These are phyloP conservation scores for Limnephilus marmoratus DNA, from an alignment of 2,888 invertebrate genomes.

Conservation along the genomic window DNA sequence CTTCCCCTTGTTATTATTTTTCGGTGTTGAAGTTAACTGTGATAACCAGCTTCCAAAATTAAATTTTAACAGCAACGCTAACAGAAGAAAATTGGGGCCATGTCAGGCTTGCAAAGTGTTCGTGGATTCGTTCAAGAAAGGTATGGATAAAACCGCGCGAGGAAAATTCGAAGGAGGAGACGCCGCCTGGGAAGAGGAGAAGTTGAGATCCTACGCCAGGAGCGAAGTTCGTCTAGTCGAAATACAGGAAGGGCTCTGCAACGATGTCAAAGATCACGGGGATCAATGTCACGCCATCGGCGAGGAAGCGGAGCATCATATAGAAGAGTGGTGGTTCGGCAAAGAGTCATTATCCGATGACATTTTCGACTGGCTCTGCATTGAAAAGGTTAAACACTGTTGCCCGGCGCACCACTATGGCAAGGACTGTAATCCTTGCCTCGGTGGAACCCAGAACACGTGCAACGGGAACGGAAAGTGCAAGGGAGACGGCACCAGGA, in stretches of 20 bases:
- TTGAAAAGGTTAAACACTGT: conserved; percentile 86
- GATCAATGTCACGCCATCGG: conserved; percentile 90
- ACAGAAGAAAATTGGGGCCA: conserved; percentile 79
- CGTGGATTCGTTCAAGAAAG: conserved; percentile 87
- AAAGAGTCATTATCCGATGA: conserved; percentile 79
- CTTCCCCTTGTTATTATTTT: conserved; percentile 23
- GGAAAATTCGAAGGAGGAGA: conserved; percentile 96
- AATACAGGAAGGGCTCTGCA: conserved; percentile 92
- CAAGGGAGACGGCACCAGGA: conserved; percentile 91
- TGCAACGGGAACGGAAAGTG: conserved; percentile 91
- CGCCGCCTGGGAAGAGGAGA: conserved; percentile 95
- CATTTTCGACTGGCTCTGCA: conserved; percentile 86
- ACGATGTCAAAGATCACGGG: conserved; percentile 83
- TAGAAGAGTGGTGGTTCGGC: conserved; percentile 94
- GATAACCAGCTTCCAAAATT: conserved; percentile 49
- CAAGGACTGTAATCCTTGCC: conserved; percentile 87
- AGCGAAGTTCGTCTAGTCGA: conserved; percentile 95
- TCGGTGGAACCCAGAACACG: conserved; percentile 83
- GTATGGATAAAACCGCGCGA: conserved; percentile 88
- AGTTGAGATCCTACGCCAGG: conserved; percentile 87
- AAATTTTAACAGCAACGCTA: conserved; percentile 56
- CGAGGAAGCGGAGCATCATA: conserved; percentile 87
- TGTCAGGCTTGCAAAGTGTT: conserved; percentile 88
- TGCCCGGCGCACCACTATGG: conserved; percentile 93
- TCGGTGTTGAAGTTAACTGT: conserved; percentile 34